phyloP scores from a whole-genome alignment of 2,888 invertebrate species.

The Lamellibrachia columna region DNA sequence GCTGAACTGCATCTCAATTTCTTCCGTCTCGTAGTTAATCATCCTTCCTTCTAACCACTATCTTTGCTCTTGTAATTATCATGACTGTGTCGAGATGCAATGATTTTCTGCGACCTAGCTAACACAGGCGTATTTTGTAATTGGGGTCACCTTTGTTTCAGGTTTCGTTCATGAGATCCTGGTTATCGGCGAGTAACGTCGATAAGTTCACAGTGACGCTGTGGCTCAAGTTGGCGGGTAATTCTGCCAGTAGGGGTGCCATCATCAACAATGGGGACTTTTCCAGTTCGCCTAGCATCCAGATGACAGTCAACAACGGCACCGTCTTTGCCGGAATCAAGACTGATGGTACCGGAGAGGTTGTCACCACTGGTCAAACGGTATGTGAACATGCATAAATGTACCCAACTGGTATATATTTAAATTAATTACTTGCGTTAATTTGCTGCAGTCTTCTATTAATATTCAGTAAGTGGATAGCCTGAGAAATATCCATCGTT shows the following conservation, averaged over 20 bases:
- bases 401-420: not conserved
- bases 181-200: not conserved
- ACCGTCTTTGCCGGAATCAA: not conserved
- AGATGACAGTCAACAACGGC: not conserved
- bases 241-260: not conserved
- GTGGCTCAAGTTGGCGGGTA: constrained; percentile 27
- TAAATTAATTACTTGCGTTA: not conserved
- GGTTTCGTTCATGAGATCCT: not conserved
- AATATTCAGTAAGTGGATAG: not conserved
- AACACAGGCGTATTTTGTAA: too few relatives aligned
- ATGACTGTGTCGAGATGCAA: too few relatives aligned
- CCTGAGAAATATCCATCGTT: not conserved
- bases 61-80: too few relatives aligned
- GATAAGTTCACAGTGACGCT: constrained; percentile 13
- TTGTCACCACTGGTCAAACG: not conserved
- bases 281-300: not conserved
- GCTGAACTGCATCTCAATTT: too few relatives aligned
- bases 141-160: not conserved
- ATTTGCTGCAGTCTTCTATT: not conserved
- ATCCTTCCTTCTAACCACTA: too few relatives aligned
- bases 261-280: constrained; percentile 25
- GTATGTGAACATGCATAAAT: not conserved
- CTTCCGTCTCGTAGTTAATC: too few relatives aligned
- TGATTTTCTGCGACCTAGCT: too few relatives aligned
- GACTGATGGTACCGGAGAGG: not conserved